A percentile compares a stretch with the other conserved stretches of the same genome.
phyloP scores from a whole-genome alignment of 2,888 invertebrate species.

The Callyntrura sp. region DNA sequence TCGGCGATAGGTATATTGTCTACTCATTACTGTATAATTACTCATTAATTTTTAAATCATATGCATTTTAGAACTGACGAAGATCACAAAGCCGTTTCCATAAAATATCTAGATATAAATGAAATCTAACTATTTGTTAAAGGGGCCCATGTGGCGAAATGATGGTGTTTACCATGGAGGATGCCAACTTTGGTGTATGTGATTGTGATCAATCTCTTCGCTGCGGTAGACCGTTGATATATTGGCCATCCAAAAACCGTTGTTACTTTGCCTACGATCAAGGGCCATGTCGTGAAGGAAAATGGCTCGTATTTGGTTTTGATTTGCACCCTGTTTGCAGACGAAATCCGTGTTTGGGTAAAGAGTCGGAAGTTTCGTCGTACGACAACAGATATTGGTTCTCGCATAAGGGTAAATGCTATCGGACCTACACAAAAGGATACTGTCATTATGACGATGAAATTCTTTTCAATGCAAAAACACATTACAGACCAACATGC shows the following conservation, averaged over 20 bases:
- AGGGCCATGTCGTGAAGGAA: slow-evolving; percentile 78
- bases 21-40: neutral
- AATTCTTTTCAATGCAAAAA: slow-evolving; percentile 77
- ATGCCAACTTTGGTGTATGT: slow-evolving; percentile 75
- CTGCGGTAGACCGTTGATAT: slow-evolving; percentile 77
- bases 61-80: no score
- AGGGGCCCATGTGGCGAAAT: slow-evolving; percentile 79
- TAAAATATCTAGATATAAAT: no score
- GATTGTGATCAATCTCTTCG: slow-evolving; percentile 76
- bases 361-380: slow-evolving; percentile 63
- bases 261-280: slow-evolving; percentile 77
- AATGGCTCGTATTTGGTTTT: slow-evolving; percentile 78
- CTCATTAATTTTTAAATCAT: neutral
- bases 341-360: slow-evolving; percentile 60
- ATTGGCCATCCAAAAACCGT: slow-evolving; percentile 69
- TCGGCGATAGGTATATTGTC: slow-evolving; percentile 73
- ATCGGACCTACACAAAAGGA: slow-evolving; percentile 72
- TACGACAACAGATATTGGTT: slow-evolving; percentile 74
- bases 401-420: slow-evolving; percentile 68
- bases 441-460: slow-evolving; percentile 70
- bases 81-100: no score
- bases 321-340: slow-evolving; percentile 78
- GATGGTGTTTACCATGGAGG: slow-evolving; percentile 77
- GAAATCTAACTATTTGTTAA: neutral
- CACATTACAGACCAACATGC: slow-evolving; percentile 81